Evolutionary conservation across 2,113 vertebrate species (phyloP).

Genomic region (Pipa parva): DNA sequence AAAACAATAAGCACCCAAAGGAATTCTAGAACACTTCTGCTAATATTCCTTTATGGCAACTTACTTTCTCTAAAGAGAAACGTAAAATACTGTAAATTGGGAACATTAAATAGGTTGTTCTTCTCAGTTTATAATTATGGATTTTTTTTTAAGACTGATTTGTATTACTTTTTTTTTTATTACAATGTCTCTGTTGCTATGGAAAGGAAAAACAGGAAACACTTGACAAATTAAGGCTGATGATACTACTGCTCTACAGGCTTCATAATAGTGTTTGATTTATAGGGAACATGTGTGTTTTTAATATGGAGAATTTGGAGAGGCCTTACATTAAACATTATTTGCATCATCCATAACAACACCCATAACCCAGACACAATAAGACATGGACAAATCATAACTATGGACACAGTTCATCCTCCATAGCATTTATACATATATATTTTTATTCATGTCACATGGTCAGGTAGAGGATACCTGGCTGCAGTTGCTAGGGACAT

Average conservation of each 20-base stretch:
- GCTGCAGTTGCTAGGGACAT: no score
- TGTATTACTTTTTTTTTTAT: conserved; percentile 29
- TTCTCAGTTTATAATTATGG: conserved; percentile 29
- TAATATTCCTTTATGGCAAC: conserved; percentile 24
- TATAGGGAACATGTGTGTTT: no score
- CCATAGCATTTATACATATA: no score
- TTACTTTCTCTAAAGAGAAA: conserved; percentile 23
- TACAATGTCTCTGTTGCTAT: conserved; percentile 17
- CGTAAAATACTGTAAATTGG: conserved; percentile 30
- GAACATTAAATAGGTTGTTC: conserved; percentile 24
- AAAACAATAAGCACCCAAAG: background rate
- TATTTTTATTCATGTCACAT: no score
- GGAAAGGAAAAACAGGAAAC: conserved; percentile 11
- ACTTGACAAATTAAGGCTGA: conserved; percentile 10
- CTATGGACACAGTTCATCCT: no score
- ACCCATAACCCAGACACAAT: no score
- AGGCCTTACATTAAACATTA: no score
- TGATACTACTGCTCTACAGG: background rate
- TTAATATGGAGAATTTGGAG: no score
- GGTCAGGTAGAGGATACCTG: no score
- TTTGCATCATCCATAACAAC: no score
- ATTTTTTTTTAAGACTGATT: conserved; percentile 14
- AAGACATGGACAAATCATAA: no score
- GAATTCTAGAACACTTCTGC: conserved; percentile 19
- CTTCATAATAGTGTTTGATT: background rate